Evolutionary conservation across 2,797 vertebrate species (phyloP), one percentile per base, ranked within the genome.

Genomic region (Denticeps clupeoides): DNA sequence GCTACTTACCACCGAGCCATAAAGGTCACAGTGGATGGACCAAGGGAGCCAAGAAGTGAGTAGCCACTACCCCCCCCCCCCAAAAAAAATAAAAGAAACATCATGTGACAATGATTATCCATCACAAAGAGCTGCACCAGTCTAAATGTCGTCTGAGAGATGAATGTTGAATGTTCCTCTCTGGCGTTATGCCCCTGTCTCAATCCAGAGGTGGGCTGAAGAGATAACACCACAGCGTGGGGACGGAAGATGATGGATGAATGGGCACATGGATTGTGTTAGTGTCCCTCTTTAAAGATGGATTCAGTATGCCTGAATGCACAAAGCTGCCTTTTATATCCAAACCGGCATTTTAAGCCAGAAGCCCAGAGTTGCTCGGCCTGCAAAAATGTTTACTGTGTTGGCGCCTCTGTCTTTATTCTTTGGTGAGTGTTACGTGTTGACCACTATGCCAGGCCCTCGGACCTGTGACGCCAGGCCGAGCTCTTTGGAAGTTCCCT

Each of bases 1-100:
- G 87, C 87, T 62, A 89, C 87, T 63, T 89, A 89, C 70, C 87
- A 89, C 78, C 82, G 87, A 81, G 87, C 87, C 59, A 89, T 89
- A 80, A 89, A 89, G 78, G 87, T 89, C 76, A 89, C 87, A 47
- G 87, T 89, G 70, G 87, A 89, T 44, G 87, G 86, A 65, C 87
- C 60, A 16, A 54, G 64, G 22, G 64, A 63, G 55, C 64, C 64
- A 24, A 62, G 64, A 44, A 49, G 64, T 66, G 49, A 66, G 64
- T 66, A 58, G 53, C 56, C 37, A 52, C 22, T 15, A 5, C 42
- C 33, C 29, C 12, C 8, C 26, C 28, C 26, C 7, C 3, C 3
- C 28, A 28, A 11, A 10, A 28, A 33, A 32, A 16, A 12, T 33
- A 13, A 33, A 15, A 35, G 15, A 35, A 15, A 35, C 35, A 21